Percentiles rank a stretch among this genome's conserved stretches.
Evolutionary conservation across 2,113 vertebrate species (phyloP).

Genomic region (Silurus glanis): DNA sequence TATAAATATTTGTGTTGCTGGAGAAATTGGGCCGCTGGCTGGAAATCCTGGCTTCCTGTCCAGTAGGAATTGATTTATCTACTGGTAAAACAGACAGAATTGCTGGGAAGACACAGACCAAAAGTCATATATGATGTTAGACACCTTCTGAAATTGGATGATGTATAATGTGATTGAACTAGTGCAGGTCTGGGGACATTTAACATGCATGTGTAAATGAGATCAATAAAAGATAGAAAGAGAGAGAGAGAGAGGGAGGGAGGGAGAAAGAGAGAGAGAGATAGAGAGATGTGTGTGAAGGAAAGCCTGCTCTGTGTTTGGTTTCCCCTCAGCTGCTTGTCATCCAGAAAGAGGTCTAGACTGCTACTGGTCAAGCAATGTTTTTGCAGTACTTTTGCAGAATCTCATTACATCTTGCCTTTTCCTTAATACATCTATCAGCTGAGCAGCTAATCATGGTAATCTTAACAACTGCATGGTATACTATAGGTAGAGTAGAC

Average conservation of each 20-base stretch:
- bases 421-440: background rate
- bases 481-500: background rate
- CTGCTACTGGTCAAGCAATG: background rate
- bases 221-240: background rate
- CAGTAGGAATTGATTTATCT: conserved; percentile 1
- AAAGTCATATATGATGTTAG: background rate
- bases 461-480: background rate
- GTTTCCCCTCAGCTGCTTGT: conserved; percentile 24
- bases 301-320: conserved; percentile 30
- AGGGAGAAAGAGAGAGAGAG: background rate
- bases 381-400: background rate
- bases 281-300: background rate
- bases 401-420: background rate
- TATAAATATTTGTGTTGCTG: conserved; percentile 31
- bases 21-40: conserved; percentile 20
- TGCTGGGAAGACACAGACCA: background rate
- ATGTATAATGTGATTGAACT: background rate
- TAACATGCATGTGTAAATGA: background rate
- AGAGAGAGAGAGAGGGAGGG: background rate
- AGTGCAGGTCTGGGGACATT: conserved; percentile 16
- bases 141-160: conserved; percentile 8
- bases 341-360: conserved; percentile 19
- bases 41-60: conserved; percentile 5
- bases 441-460: background rate
- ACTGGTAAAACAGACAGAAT: background rate